Conservation (phyloP, 2,888 invertebrate species). For the Notodonta ziczac region DNA sequence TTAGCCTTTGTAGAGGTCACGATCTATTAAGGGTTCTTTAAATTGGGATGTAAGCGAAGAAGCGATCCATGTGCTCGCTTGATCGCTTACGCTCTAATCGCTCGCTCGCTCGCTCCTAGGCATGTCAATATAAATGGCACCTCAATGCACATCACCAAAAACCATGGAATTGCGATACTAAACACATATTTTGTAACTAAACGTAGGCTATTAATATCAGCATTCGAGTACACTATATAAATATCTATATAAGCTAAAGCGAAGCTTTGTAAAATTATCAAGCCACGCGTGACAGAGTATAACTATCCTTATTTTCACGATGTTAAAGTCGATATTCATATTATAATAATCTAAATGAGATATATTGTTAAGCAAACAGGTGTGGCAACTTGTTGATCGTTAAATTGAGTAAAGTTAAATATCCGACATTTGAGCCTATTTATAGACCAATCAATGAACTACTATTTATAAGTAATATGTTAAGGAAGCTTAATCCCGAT, state of each 20-base stretch:
- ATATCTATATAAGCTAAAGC: neutral
- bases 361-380: too few species aligned
- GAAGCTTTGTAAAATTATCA: neutral
- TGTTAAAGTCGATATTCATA: neutral
- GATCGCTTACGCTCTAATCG: neutral
- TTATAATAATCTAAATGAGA: too few species aligned
- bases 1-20: too few species aligned
- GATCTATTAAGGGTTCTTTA: too few species aligned
- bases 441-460: neutral
- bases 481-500: too few species aligned
- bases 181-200: constrained; percentile 1
- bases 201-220: neutral
- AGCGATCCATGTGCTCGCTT: too few species aligned
- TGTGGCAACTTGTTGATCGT: neutral
- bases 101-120: too few species aligned
- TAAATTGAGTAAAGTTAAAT: neutral
- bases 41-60: too few species aligned
- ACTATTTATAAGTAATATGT: too few species aligned
- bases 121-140: constrained; percentile 2
- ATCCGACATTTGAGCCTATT: neutral
- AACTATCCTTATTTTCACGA: neutral
- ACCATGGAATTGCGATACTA: constrained; percentile 10
- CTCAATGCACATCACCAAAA: constrained; percentile 3
- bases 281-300: constrained; percentile 3
- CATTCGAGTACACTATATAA: neutral